A percentile compares a stretch with the other conserved stretches of the same genome.
phyloP scores from a whole-genome alignment of 92 coral and sea anemone genomes.

The Porites divaricata region DNA sequence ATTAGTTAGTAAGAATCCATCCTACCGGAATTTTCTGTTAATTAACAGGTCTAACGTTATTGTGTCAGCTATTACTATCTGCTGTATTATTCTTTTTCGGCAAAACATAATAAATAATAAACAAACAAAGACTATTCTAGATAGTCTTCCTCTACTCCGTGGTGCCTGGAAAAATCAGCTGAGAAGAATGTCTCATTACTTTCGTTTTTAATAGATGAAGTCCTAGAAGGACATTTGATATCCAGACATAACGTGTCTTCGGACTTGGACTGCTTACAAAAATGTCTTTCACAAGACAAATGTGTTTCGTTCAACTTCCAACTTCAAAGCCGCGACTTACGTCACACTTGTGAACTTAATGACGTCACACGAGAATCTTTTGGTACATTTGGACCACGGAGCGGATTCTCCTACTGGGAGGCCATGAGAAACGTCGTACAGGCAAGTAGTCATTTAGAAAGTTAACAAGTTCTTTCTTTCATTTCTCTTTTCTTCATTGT shows the following conservation, averaged over 20 bases:
- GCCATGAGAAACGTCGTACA: neutral
- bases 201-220: neutral
- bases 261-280: neutral
- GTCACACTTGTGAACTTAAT: neutral
- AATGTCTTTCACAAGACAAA: neutral
- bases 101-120: too few species aligned
- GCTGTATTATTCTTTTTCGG: too few species aligned
- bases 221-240: neutral
- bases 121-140: too few species aligned
- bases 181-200: neutral
- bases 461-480: too few species aligned
- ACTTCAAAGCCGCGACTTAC: too few species aligned
- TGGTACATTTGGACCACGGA: neutral
- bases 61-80: too few species aligned
- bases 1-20: too few species aligned
- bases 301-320: slow-evolving; percentile 1
- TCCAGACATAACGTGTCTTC: neutral
- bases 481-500: too few species aligned
- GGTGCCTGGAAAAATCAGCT: neutral
- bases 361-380: neutral
- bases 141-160: too few species aligned
- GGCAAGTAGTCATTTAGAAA: too few species aligned
- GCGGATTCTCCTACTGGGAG: slow-evolving; percentile 11
- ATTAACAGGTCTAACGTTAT: too few species aligned
- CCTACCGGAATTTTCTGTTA: too few species aligned